Evolutionary conservation across 2,888 invertebrate genomes (phyloP).

Genomic region (Chalcosyrphus nemorum): DNA sequence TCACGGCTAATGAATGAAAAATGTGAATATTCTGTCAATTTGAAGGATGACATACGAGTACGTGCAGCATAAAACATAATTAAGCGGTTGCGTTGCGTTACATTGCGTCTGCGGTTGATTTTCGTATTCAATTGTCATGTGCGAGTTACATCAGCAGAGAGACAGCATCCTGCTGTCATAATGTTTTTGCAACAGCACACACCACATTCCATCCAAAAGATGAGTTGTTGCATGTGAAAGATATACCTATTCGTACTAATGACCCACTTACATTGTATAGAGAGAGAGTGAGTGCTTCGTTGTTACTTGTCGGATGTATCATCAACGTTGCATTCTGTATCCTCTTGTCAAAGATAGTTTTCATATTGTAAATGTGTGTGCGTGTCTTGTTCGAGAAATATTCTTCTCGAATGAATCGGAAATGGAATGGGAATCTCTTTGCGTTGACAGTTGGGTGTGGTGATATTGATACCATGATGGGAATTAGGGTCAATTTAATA

Average conservation of each 20-base stretch:
- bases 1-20: constrained; percentile 49
- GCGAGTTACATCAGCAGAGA: constrained; percentile 18
- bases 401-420: constrained; percentile 46
- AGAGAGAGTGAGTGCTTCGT: constrained; percentile 13
- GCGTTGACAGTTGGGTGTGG: constrained; percentile 54
- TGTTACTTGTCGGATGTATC: constrained; percentile 44
- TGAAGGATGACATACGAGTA: constrained; percentile 29
- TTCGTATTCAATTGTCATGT: constrained; percentile 49
- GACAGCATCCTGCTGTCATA: constrained; percentile 66
- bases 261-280: constrained; percentile 63
- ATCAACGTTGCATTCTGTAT: constrained; percentile 30
- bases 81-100: constrained; percentile 13
- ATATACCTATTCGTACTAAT: no score
- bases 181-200: constrained; percentile 53
- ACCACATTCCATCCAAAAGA: not conserved
- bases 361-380: constrained; percentile 29
- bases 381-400: constrained; percentile 16
- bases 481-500: constrained; percentile 64
- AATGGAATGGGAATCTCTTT: constrained; percentile 10
- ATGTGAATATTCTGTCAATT: constrained; percentile 31
- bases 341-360: constrained; percentile 57
- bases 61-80: constrained; percentile 42
- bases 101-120: constrained; percentile 5
- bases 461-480: constrained; percentile 47
- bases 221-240: constrained; percentile 15